Conservation (phyloP, 1,140 invertebrate genomes). For the Streblospio benedicti region DNA sequence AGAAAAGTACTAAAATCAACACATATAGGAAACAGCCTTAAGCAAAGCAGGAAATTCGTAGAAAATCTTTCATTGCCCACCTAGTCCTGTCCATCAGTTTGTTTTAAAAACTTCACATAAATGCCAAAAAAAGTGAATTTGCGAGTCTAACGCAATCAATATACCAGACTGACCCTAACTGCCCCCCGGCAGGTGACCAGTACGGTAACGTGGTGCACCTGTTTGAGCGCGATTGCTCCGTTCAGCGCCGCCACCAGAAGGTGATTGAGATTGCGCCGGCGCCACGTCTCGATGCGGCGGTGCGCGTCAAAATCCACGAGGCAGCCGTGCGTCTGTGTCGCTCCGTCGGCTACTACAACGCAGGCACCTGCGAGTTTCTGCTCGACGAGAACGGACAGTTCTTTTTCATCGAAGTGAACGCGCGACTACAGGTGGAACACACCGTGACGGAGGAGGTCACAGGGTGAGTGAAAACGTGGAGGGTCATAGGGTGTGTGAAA, state of each 20-base stretch:
- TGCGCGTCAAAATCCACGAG: constrained; percentile 77
- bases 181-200: constrained; percentile 71
- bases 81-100: constrained; percentile 93
- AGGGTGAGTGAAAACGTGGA: too few species aligned
- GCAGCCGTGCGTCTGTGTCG: constrained; percentile 81
- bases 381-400: constrained; percentile 85
- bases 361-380: constrained; percentile 96
- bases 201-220: constrained; percentile 94
- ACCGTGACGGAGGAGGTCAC: constrained; percentile 99
- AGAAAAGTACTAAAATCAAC: too few species aligned
- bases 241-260: constrained; percentile 95
- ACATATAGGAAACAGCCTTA: too few species aligned
- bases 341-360: constrained; percentile 88
- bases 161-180: background rate
- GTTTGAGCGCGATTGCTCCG: constrained; percentile 95
- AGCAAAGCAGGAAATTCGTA: too few species aligned
- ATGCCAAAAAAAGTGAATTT: constrained; percentile 88
- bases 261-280: constrained; percentile 96
- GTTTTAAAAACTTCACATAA: constrained; percentile 97
- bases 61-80: constrained; percentile 63
- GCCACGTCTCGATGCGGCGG: constrained; percentile 63
- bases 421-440: constrained; percentile 95
- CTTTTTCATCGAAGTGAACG: constrained; percentile 99
- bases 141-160: constrained; percentile 97
- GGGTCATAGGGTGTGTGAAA: too few species aligned